Conservation (phyloP, 2,888 invertebrate genomes). For the Apotomis betuletana region DNA sequence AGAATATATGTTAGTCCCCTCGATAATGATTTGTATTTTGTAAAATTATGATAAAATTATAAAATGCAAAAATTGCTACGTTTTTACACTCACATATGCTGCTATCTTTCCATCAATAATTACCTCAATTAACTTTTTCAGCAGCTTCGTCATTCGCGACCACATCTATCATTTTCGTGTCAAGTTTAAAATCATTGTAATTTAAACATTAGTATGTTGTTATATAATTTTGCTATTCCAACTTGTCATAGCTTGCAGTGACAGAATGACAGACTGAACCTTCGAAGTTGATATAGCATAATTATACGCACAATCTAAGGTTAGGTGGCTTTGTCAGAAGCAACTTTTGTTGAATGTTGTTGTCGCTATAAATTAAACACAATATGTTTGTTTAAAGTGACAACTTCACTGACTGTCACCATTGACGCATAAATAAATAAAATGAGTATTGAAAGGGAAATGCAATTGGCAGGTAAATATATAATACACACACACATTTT, state of each 20-base stretch:
- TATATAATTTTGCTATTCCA: conserved; percentile 32
- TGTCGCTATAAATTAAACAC: conserved; percentile 14
- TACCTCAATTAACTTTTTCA: conserved; percentile 42
- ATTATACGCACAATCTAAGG: conserved; percentile 17
- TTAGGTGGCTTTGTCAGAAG: not conserved
- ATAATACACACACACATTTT: too few species aligned
- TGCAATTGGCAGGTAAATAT: not conserved
- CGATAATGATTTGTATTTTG: not conserved
- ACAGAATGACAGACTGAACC: conserved; percentile 29
- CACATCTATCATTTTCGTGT: conserved; percentile 23
- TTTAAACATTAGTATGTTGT: conserved; percentile 22
- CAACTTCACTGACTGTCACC: not conserved
- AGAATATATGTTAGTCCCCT: not conserved
- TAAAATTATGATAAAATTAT: not conserved
- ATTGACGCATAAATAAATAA: too few species aligned
- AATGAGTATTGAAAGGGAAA: not conserved
- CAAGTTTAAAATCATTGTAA: conserved; percentile 29
- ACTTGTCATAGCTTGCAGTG: conserved; percentile 21
- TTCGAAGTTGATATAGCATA: conserved; percentile 25
- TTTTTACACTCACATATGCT: conserved; percentile 11
- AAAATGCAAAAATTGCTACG: not conserved
- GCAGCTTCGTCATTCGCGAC: conserved; percentile 12
- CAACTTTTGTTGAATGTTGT: not conserved
- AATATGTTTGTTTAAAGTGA: conserved; percentile 3
- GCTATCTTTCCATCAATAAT: conserved; percentile 46